These are phyloP conservation scores for Hafferia zeledoni DNA, from an alignment of 2,797 vertebrate genomes.

Conservation along the genomic window DNA sequence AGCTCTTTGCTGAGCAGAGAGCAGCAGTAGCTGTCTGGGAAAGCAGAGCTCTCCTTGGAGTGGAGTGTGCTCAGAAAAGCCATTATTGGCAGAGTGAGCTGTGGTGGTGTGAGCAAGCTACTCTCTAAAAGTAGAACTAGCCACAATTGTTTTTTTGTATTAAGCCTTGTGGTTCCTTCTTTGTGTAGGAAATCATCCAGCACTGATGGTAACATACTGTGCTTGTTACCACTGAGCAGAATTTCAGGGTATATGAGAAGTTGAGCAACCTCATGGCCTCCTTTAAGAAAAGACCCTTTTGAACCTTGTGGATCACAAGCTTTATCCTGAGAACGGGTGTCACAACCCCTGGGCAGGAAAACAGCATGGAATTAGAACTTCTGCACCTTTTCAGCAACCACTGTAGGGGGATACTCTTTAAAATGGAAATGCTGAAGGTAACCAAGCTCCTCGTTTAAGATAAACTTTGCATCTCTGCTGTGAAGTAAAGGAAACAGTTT, in stretches of 20 bases:
- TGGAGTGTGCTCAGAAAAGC: background rate
- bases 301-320: background rate
- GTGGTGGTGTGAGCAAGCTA: conserved; percentile 9
- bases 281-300: background rate
- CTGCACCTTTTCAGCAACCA: background rate
- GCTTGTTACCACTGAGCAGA: conserved; percentile 9
- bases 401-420: background rate
- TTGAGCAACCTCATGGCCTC: background rate
- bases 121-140: conserved; percentile 26
- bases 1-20: background rate
- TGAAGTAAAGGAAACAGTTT: background rate
- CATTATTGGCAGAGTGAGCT: background rate
- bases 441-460: background rate
- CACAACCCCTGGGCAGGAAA: background rate
- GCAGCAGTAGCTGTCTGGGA: background rate
- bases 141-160: conserved; percentile 35
- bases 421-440: background rate
- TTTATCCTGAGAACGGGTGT: background rate
- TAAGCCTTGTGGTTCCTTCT: conserved; percentile 25
- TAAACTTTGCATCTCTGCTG: background rate
- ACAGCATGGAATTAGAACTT: background rate
- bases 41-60: background rate
- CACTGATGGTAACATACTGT: background rate
- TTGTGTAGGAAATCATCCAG: conserved; percentile 39
- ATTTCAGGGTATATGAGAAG: background rate